Percentiles rank a stretch among this genome's conserved stretches.
Evolutionary conservation across 2,888 invertebrate genomes (phyloP).

Genomic region (Plagiodera versicolora): DNA sequence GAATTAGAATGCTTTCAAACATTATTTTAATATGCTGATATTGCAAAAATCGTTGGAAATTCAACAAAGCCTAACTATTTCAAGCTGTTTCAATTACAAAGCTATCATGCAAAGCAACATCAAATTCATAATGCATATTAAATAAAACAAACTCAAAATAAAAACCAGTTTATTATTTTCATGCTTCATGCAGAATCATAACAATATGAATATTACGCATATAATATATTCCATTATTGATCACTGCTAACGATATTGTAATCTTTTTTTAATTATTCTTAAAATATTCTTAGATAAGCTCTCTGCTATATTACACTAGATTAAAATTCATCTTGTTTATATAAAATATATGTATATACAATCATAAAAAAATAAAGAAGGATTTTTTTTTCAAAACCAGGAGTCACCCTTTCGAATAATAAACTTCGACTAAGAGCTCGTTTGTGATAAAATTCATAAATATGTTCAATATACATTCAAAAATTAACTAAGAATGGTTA

Average conservation of each 20-base stretch:
- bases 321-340: neutral
- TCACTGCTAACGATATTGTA: neutral
- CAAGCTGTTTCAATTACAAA: constrained; percentile 3
- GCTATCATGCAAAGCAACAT: constrained; percentile 18
- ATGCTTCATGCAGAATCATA: constrained; percentile 30
- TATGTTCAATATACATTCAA: constrained; percentile 28
- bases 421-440: constrained; percentile 23
- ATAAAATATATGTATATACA: constrained; percentile 26
- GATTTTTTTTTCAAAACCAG: neutral
- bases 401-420: constrained; percentile 20
- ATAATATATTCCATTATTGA: neutral
- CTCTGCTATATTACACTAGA: neutral
- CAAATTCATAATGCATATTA: constrained; percentile 26
- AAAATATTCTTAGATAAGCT: neutral
- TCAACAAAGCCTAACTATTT: too few relatives aligned
- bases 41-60: neutral
- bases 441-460: constrained; percentile 28
- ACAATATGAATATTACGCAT: constrained; percentile 10
- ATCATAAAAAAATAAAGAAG: constrained; percentile 18
- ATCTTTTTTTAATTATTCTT: neutral
- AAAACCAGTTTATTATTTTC: constrained; percentile 28
- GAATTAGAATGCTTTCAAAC: too few relatives aligned
- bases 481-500: constrained; percentile 19
- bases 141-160: constrained; percentile 33
- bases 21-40: too few relatives aligned